Evolutionary conservation across 1,140 invertebrate genomes (phyloP), one percentile per base, ranked within the genome.

Genomic region (Telenomus remus): DNA sequence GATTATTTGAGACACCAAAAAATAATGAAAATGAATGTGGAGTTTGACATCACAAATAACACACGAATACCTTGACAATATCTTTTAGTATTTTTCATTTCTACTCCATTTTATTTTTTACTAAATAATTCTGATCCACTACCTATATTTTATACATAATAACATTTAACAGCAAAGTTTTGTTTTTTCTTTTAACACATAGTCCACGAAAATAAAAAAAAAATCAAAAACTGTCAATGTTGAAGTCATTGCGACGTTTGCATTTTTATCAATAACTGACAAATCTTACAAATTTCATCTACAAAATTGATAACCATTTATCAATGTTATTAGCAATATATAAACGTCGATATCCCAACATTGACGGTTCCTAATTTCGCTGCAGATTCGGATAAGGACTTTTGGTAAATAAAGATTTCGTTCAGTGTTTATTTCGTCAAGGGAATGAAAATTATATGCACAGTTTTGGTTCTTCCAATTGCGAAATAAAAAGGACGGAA

Each of bases 81-180:
- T n/a, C 19, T 27, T 3, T 15, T 53, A 42, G 39, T 47, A 69
- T 61, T 69, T 69, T 50, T 27, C 19, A 27, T 33, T 69, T 69
- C 65, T 69, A 69, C 56, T 69, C 56, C 55, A 69, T 55, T 69
- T 69, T 69, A 69, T 69, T 69, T 54, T 53, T 60, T 51, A 44
- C 56, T 69, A 60, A 69, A 69, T 69, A 60, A 69, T 69, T 14
- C 49, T 69, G 65, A 61, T 48, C 65, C 43, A 69, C 65, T 70
- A 70, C 44, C 37, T 61, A 70, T 27, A 27, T 27, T 71, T 72
- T 72, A 72, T 72, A 72, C 69, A 72, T 72, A 70, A 70, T 61
- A 72, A 72, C 69, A 72, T 72, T 72, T 72, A 72, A 72, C 59
- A 72, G 59, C 42, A 72, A 72, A 72, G 57, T 34, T 71, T 39